These are phyloP conservation scores for Pogonocherus hispidulus DNA, from an alignment of 2,888 invertebrate species.

Conservation along the genomic window DNA sequence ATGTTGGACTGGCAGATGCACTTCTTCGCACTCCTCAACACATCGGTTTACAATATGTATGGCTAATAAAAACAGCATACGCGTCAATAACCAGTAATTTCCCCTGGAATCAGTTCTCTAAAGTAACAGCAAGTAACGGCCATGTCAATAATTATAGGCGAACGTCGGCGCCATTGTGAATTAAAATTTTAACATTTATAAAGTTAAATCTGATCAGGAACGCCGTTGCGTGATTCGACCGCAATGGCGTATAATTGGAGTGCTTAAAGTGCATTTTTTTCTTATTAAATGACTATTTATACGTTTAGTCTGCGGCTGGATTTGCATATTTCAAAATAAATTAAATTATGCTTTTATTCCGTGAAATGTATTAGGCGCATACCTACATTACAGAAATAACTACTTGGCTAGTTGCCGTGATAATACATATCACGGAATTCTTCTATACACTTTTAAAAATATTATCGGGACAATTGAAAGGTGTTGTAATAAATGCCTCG, in stretches of 20 bases:
- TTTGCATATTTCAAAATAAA: slow-evolving; percentile 30
- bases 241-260: slow-evolving; percentile 50
- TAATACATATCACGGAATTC: too few relatives aligned
- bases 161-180: slow-evolving; percentile 36
- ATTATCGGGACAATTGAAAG: too few relatives aligned
- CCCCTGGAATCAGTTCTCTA: slow-evolving; percentile 9
- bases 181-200: slow-evolving; percentile 38
- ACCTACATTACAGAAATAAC: neutral
- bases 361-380: neutral
- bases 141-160: slow-evolving; percentile 24
- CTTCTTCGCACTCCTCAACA: slow-evolving; percentile 12
- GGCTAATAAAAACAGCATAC: slow-evolving; percentile 12
- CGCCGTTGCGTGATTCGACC: slow-evolving; percentile 47
- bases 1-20: slow-evolving; percentile 13
- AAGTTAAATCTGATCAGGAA: slow-evolving; percentile 45
- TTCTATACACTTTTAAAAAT: too few relatives aligned
- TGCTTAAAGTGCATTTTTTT: slow-evolving; percentile 28
- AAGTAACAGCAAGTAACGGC: slow-evolving; percentile 30
- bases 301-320: slow-evolving; percentile 4
- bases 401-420: too few relatives aligned
- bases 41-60: too few relatives aligned
- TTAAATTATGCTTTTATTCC: slow-evolving; percentile 7
- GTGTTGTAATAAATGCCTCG: too few relatives aligned
- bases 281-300: slow-evolving; percentile 11
- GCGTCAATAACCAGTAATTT: slow-evolving; percentile 16